phyloP scores from a whole-genome alignment of 1,140 invertebrate genomes.

The Drosophila sp. region DNA sequence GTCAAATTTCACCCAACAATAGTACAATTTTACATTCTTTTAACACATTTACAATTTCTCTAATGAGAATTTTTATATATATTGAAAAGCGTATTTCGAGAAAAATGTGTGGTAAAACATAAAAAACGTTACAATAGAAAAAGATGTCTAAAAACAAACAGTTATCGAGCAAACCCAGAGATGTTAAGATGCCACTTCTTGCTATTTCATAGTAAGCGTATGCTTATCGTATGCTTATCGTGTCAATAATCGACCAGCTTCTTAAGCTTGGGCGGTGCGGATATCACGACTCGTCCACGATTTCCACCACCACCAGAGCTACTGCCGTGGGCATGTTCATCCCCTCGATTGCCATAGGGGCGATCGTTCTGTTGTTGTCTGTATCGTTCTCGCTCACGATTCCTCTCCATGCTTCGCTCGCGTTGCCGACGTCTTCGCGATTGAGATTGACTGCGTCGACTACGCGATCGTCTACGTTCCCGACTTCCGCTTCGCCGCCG shows the following conservation, averaged over 20 bases:
- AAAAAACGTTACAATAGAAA: constrained; percentile 55
- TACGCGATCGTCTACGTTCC: constrained; percentile 57
- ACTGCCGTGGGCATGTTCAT: constrained; percentile 42
- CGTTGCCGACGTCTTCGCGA: constrained; percentile 54
- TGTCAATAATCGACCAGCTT: constrained; percentile 82
- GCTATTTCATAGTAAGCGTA: constrained; percentile 3
- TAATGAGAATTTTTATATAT: constrained; percentile 2
- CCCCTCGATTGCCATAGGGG: constrained; percentile 43
- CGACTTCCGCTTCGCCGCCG: constrained; percentile 64
- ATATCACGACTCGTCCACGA: constrained; percentile 76
- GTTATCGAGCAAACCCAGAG: constrained; percentile 30
- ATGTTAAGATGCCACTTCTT: constrained; percentile 6
- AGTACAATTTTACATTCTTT: neutral
- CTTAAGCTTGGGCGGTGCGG: constrained; percentile 80
- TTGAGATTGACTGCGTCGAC: constrained; percentile 62
- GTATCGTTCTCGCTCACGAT: constrained; percentile 60
- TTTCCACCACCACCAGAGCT: constrained; percentile 46
- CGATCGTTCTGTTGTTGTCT: constrained; percentile 62
- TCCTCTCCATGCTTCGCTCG: constrained; percentile 60
- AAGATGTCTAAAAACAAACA: constrained; percentile 58
- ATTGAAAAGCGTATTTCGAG: constrained; percentile 15
- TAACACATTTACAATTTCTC: neutral
- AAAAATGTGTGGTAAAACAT: constrained; percentile 47
- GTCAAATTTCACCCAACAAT: neutral
- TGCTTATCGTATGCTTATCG: constrained; percentile 36